Evolutionary conservation across 2,888 invertebrate species (phyloP).

Genomic region (Bellardia pandia): DNA sequence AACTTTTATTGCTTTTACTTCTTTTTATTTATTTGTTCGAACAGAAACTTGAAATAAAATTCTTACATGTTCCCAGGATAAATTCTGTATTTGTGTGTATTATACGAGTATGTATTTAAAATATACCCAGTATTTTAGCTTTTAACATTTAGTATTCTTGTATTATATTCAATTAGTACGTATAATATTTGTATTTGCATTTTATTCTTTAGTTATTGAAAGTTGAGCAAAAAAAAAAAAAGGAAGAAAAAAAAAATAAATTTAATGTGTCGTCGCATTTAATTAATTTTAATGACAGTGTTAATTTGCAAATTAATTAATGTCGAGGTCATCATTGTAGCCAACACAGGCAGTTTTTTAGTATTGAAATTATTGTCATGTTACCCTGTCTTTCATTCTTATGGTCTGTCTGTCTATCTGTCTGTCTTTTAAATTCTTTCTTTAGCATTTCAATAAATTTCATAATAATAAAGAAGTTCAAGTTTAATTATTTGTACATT

Average conservation of each 20-base stretch:
- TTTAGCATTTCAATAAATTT: slow-evolving; percentile 54
- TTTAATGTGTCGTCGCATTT: slow-evolving; percentile 63
- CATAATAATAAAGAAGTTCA: slow-evolving; percentile 70
- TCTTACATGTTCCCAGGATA: slow-evolving; percentile 70
- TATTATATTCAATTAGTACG: slow-evolving; percentile 34
- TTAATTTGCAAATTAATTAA: slow-evolving; percentile 76
- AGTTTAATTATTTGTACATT: slow-evolving; percentile 68
- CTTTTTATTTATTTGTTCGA: neutral
- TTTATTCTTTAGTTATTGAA: slow-evolving; percentile 38
- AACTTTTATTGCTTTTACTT: slow-evolving; percentile 2
- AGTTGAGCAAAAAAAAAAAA: slow-evolving; percentile 31
- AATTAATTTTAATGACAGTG: slow-evolving; percentile 74
- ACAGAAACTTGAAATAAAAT: slow-evolving; percentile 32
- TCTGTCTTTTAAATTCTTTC: neutral
- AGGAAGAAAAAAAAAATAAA: slow-evolving; percentile 6
- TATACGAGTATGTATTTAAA: neutral
- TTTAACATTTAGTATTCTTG: neutral
- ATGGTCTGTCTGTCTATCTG: neutral
- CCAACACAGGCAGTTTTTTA: slow-evolving; percentile 38
- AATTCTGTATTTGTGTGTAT: neutral
- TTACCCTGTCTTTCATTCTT: neutral
- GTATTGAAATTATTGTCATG: slow-evolving; percentile 27
- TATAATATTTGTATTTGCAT: slow-evolving; percentile 36
- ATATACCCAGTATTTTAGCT: neutral
- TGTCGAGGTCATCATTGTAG: slow-evolving; percentile 70